A percentile compares a stretch with the other conserved stretches of the same genome.
Evolutionary conservation across 2,888 invertebrate species (phyloP).

Genomic region (Fragum whitleyi): DNA sequence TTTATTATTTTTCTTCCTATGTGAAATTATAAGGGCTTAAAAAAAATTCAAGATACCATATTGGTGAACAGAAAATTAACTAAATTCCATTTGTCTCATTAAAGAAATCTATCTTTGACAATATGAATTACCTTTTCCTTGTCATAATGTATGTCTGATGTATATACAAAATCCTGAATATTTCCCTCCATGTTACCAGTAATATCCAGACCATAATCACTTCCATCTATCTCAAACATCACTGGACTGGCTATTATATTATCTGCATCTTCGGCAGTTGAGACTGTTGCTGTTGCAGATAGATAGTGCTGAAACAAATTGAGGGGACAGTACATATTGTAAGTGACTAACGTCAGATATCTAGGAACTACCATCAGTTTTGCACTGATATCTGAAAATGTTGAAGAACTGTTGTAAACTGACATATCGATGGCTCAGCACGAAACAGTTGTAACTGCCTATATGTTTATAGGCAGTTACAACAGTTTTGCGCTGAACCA

Average conservation of each 20-base stretch:
- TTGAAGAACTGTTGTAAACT: too few species aligned
- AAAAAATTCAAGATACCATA: too few species aligned
- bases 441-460: too few species aligned
- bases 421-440: too few species aligned
- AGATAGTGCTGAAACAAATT: not conserved
- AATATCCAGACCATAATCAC: conserved; percentile 29
- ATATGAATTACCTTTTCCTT: conserved; percentile 41
- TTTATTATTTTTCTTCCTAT: too few species aligned
- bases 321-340: not conserved
- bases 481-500: too few species aligned
- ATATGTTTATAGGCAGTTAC: too few species aligned
- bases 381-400: too few species aligned
- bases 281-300: not conserved
- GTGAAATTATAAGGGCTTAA: too few species aligned
- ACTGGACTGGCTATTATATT: not conserved
- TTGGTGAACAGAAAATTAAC: too few species aligned
- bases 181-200: conserved; percentile 28
- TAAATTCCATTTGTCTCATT: too few species aligned
- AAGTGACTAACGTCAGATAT: not conserved
- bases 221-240: conserved; percentile 17
- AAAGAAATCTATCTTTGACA: too few species aligned
- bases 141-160: conserved; percentile 20
- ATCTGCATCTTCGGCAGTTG: not conserved
- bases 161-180: not conserved
- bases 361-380: not conserved